Percentiles rank a stretch among this genome's conserved stretches.
Evolutionary conservation across 2,888 invertebrate species (phyloP).

Genomic region (Cosmorhoe ocellata): DNA sequence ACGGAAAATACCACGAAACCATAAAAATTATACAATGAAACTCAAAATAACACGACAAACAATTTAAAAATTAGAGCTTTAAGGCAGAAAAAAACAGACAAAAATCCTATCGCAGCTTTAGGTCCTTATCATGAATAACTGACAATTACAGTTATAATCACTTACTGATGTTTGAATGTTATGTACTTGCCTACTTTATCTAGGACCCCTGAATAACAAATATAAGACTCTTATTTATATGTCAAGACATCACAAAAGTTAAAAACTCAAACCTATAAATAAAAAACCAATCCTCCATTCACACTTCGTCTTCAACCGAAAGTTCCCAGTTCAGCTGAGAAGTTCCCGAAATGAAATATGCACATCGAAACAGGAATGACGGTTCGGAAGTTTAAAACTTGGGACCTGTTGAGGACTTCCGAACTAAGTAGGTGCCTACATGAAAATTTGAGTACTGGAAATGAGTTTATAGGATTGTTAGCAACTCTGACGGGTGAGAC

Average conservation of each 20-base stretch:
- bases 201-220: too few species aligned
- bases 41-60: too few species aligned
- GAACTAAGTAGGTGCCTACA: constrained; percentile 45
- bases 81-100: too few species aligned
- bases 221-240: background rate
- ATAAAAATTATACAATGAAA: too few species aligned
- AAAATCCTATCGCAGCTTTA: too few species aligned
- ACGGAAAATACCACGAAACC: too few species aligned
- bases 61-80: too few species aligned
- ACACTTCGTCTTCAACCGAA: constrained; percentile 23
- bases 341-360: constrained; percentile 65
- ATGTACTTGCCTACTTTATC: too few species aligned
- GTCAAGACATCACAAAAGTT: constrained; percentile 11
- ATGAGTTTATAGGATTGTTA: constrained; percentile 39
- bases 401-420: constrained; percentile 59
- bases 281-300: constrained; percentile 16
- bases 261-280: constrained; percentile 20
- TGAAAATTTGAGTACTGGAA: constrained; percentile 43
- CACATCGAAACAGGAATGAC: constrained; percentile 59
- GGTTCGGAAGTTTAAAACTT: constrained; percentile 55
- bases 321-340: constrained; percentile 24
- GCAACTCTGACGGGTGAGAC: constrained; percentile 6
- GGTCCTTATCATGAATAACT: too few species aligned
- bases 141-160: too few species aligned
- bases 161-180: too few species aligned